phyloP scores from a whole-genome alignment of 2,113 vertebrate species.

The Serranochromis macrocephalus region DNA sequence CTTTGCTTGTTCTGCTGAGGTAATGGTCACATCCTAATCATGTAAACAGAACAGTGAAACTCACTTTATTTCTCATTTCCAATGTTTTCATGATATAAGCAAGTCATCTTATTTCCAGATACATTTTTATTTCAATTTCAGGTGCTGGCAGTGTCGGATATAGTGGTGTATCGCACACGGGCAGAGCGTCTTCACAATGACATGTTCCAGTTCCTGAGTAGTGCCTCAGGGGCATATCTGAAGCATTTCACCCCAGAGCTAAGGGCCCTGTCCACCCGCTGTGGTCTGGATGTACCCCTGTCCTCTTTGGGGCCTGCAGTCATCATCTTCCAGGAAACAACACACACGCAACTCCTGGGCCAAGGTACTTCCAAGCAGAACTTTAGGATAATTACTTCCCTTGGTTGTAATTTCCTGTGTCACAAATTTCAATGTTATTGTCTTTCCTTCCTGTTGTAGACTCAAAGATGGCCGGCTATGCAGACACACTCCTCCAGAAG shows the following conservation, averaged over 20 bases:
- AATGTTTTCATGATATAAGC: background rate
- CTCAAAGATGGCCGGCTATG: constrained; percentile 33
- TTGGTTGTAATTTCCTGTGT: background rate
- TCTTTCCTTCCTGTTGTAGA: constrained; percentile 29
- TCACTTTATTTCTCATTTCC: background rate
- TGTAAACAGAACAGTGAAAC: background rate
- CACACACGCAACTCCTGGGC: constrained; percentile 72
- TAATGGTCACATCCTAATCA: background rate
- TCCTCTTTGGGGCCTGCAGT: constrained; percentile 75
- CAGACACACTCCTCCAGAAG: constrained; percentile 70
- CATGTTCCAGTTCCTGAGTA: constrained; percentile 80
- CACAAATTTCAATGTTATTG: background rate
- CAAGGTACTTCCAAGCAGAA: constrained; percentile 53
- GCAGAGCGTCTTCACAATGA: constrained; percentile 80
- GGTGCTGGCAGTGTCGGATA: constrained; percentile 77
- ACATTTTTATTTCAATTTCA: background rate
- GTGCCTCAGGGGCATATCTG: constrained; percentile 76
- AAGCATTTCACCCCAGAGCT: constrained; percentile 77
- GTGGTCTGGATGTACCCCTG: constrained; percentile 74
- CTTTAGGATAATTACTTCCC: background rate
- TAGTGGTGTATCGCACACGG: constrained; percentile 76
- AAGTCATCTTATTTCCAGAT: background rate
- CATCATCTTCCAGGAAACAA: constrained; percentile 78
- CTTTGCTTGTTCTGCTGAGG: background rate
- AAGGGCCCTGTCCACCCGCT: constrained; percentile 71